Conservation (phyloP, 2,113 vertebrate genomes). For the Aix galericulata region DNA sequence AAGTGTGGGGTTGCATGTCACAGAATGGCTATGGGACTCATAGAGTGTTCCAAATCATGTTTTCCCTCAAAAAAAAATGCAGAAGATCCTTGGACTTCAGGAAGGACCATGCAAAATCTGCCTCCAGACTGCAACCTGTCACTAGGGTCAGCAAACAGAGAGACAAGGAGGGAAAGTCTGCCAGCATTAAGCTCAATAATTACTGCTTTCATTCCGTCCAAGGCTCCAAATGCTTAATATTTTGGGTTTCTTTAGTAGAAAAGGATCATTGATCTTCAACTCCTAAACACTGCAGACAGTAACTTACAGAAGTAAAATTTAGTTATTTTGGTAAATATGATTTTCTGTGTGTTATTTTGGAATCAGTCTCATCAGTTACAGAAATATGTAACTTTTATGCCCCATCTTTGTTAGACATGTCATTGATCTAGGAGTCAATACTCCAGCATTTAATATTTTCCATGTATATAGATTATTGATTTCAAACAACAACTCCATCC, state of each 20-base stretch:
- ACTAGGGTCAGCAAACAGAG: background rate
- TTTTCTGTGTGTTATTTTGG: background rate
- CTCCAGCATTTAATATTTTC: background rate
- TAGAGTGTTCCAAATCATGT: background rate
- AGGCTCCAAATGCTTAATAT: background rate
- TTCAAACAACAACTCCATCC: background rate
- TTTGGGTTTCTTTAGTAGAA: background rate
- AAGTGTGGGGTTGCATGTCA: background rate
- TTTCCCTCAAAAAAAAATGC: background rate
- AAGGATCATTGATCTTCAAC: background rate
- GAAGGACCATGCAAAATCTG: background rate
- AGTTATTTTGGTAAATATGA: background rate
- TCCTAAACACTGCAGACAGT: background rate
- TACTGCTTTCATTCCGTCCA: background rate
- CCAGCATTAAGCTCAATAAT: background rate
- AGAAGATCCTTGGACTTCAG: background rate
- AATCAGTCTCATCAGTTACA: background rate
- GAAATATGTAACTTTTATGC: background rate
- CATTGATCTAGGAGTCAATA: background rate
- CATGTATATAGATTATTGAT: background rate
- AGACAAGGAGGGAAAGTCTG: background rate
- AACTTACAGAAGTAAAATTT: background rate
- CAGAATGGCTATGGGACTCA: background rate
- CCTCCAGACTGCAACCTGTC: background rate
- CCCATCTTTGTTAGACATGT: background rate